Percentiles rank a stretch among this genome's conserved stretches.
These are phyloP conservation scores for Chaenodraco wilsoni DNA, from an alignment of 2,797 vertebrate species.

Conservation along the genomic window DNA sequence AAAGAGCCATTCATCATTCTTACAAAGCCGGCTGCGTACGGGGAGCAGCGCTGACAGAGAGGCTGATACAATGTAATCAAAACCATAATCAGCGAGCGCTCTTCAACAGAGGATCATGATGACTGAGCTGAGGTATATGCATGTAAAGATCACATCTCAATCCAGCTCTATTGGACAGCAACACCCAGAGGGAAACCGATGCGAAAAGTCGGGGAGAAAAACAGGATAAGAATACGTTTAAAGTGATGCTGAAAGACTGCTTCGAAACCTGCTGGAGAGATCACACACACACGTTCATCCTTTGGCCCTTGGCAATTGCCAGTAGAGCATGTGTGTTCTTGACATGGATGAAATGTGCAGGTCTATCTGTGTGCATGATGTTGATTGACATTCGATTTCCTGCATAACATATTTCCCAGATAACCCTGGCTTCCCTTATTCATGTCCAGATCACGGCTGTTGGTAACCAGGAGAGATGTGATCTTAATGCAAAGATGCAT, in stretches of 20 bases:
- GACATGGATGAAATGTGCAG: conserved; percentile 7
- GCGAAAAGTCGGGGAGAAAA: conserved; percentile 8
- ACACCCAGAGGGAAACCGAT: conserved; percentile 14
- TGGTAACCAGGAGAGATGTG: conserved; percentile 37
- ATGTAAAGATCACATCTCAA: conserved; percentile 40
- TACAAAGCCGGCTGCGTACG: conserved; percentile 34
- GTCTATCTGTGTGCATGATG: conserved; percentile 20
- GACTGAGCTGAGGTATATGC: conserved; percentile 28
- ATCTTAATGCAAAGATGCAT: conserved; percentile 63
- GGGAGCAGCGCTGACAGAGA: conserved; percentile 44
- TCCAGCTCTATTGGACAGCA: conserved; percentile 19
- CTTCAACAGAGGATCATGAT: conserved; percentile 24
- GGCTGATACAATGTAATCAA: conserved; percentile 61
- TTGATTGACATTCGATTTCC: conserved; percentile 37
- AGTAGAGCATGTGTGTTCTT: background rate
- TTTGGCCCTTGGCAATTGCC: background rate
- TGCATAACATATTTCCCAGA: conserved; percentile 38
- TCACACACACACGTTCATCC: conserved; percentile 34
- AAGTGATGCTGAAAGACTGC: conserved; percentile 38
- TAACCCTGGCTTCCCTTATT: conserved; percentile 44
- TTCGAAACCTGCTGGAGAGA: conserved; percentile 31
- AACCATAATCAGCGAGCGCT: conserved; percentile 37
- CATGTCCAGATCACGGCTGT: conserved; percentile 31
- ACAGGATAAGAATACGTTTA: conserved; percentile 34
- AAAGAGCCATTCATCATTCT: conserved; percentile 75